Conservation (phyloP, 2,113 vertebrate genomes). For the Zosterops lateralis region DNA sequence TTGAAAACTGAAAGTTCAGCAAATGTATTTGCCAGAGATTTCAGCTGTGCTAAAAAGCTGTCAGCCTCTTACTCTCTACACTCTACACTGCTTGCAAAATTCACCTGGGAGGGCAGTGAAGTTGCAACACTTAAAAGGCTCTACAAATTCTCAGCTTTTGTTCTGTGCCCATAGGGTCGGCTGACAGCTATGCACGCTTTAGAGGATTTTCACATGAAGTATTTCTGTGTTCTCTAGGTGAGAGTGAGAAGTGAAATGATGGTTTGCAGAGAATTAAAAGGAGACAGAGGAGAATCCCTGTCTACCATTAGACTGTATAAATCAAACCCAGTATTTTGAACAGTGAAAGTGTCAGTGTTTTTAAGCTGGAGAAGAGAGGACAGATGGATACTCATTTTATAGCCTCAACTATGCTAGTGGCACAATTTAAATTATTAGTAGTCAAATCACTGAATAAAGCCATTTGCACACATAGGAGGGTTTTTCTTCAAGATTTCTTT, state of each 20-base stretch:
- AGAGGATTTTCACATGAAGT: not conserved
- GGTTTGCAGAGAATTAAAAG: not conserved
- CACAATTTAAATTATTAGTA: not conserved
- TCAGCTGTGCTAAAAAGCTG: slow-evolving; percentile 5
- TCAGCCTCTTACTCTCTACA: not conserved
- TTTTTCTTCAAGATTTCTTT: not conserved
- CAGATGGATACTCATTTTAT: not conserved
- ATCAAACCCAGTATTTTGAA: not conserved
- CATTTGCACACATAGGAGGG: not conserved
- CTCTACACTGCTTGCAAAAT: not conserved
- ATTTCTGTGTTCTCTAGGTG: not conserved
- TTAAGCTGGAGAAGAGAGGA: not conserved
- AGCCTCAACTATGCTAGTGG: not conserved
- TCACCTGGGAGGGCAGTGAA: slow-evolving; percentile 14
- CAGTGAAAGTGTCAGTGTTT: not conserved
- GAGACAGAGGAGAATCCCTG: not conserved
- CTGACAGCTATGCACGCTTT: not conserved
- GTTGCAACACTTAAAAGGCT: not conserved
- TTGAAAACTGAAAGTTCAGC: slow-evolving; percentile 30
- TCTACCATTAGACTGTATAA: not conserved
- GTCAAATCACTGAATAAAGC: not conserved
- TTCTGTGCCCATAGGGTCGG: not conserved
- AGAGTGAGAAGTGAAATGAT: not conserved
- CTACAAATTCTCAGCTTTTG: not conserved
- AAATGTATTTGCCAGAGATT: slow-evolving; percentile 7